These are phyloP conservation scores for Heterochromis multidens DNA, from an alignment of 2,113 vertebrate genomes.

Conservation along the genomic window DNA sequence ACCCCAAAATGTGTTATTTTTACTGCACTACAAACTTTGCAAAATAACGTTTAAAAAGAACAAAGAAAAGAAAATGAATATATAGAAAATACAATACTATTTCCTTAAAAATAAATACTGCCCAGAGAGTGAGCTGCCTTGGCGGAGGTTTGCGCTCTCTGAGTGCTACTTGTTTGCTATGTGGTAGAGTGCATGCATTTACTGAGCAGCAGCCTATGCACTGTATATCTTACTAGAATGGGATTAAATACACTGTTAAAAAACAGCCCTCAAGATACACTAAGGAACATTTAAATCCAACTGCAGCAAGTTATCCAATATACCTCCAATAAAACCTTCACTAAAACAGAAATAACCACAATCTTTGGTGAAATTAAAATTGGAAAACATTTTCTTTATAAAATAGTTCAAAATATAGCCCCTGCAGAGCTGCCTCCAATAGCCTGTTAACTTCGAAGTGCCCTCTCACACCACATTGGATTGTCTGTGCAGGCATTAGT, in stretches of 20 bases:
- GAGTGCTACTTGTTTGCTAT: no score
- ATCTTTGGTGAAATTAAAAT: neutral
- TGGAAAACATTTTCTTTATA: neutral
- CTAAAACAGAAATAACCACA: neutral
- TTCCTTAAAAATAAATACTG: no score
- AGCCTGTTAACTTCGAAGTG: neutral
- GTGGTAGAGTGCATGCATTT: neutral
- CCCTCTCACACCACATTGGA: constrained; percentile 24
- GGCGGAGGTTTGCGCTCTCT: no score
- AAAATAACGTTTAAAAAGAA: no score
- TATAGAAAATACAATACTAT: no score
- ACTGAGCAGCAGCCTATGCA: neutral
- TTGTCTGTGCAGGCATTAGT: constrained; percentile 30
- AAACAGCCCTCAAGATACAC: neutral
- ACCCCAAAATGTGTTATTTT: no score
- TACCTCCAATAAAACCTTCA: neutral
- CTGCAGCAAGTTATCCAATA: neutral
- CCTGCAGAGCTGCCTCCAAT: neutral
- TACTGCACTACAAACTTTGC: no score
- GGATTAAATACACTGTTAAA: neutral
- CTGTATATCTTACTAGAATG: neutral
- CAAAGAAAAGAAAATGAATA: no score
- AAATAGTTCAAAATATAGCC: neutral
- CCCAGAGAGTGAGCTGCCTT: no score
- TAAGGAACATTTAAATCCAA: neutral